Evolutionary conservation across 2,113 vertebrate species (phyloP).

Genomic region (Rattus rattus): DNA sequence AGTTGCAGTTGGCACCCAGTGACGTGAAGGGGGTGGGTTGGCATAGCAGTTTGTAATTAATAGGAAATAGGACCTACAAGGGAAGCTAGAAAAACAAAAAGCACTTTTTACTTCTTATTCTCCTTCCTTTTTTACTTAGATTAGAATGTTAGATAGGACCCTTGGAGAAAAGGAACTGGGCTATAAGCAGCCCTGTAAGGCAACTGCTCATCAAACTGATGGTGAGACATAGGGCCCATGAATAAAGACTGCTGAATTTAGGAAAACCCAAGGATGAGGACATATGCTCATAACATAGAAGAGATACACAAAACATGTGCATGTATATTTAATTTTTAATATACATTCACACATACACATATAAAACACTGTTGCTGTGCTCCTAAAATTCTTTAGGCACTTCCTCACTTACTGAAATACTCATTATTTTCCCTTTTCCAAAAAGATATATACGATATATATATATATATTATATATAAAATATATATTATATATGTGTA

Average conservation of each 20-base stretch:
- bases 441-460: not conserved
- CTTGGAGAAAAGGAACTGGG: not conserved
- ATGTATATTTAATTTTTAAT: not conserved
- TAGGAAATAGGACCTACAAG: not conserved
- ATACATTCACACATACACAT: not conserved
- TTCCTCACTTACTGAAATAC: slow-evolving; percentile 49
- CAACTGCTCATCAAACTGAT: not conserved
- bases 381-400: not conserved
- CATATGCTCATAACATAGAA: not conserved
- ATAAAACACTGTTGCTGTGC: not conserved
- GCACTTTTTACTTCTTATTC: not conserved
- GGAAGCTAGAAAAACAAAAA: not conserved
- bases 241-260: not conserved
- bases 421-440: not conserved
- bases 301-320: not conserved
- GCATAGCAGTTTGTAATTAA: not conserved
- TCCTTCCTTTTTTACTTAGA: slow-evolving; percentile 3
- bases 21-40: not conserved
- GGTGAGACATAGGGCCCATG: not conserved
- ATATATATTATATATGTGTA: too few species aligned
- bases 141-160: not conserved
- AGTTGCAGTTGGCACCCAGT: not conserved
- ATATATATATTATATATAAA: too few species aligned
- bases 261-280: not conserved
- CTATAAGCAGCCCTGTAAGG: not conserved